Evolutionary conservation across 30 jellyfish, hydroid and myxozoan species (phyloP), one percentile per base, ranked within the genome.

Genomic region (Chironex yamaguchii): DNA sequence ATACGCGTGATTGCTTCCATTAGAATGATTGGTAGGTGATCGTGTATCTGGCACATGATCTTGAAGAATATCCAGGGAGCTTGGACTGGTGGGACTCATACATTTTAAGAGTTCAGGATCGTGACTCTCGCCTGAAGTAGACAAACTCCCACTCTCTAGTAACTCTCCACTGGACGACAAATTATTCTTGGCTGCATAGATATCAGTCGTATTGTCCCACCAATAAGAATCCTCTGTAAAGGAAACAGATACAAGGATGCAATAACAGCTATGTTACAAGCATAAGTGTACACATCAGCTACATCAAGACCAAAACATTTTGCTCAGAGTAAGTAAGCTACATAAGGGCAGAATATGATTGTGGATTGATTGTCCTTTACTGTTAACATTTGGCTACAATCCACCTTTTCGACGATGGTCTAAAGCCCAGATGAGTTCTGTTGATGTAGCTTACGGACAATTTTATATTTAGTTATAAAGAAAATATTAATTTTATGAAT

Each of bases 121-220:
- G 17, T 42, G 9, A 17, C 58, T 42, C 17, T 17, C 58, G 17
- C 17, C 13, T 6, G 58, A 42, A 42, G 58, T 6, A 17, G 17
- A 9, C 9, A 9, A 6, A 42, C 58, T 17, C 13, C 58, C 9
- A 42, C 13, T 42, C 9, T 42, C 58, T 9, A 42, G 58, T 48
- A 74, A 52, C 23, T 62, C 86, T 4, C 76, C 90, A 76, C 96
- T 86, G 29, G 96, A 86, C 2, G 96, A 86, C 25, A 89, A 76
- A 31, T 54, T 79, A 3, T 88, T 71, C 65, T 82, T 71, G 17
- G 90, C 85, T 1, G 96, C 90, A 36, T 73, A 86, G n/a, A 84
- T 50, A 62, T 86, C 96, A 2, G 96, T 86, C 49, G 96, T 86
- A 28, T 52, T 75, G 70, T 86, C 96, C 96, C 96, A 86, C 96